Evolutionary conservation across 2,113 vertebrate species (phyloP), one percentile per base, ranked within the genome.

Genomic region (Canis aureus): DNA sequence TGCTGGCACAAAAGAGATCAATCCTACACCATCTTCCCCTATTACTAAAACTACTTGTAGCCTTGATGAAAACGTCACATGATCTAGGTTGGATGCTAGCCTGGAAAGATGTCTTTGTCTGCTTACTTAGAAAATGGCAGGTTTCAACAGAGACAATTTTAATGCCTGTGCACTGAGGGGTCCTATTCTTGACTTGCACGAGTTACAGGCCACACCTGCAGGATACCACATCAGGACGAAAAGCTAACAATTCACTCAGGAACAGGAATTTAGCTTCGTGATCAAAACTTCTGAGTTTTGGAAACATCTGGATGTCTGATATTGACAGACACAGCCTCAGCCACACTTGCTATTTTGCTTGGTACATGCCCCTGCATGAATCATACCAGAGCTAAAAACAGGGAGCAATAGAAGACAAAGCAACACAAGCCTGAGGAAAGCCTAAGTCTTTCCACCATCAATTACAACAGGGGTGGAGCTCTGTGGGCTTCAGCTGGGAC

Each of bases 231-330:
- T 51, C 7, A 32, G 66, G 67, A 97, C 55, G 80, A 59, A 80
- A 79, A 83, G 81, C 66, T 94, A 90, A 87, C 2, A 23, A 29
- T 55, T 79, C 87, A 78, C 73, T 23, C 25, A 60, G 16, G 16
- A 66, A 91, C 38, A 74, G 25, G 43, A 96, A 79, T 87, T 89
- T 35, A 92, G 66, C 32, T 51, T 22, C 67, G 64, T n/a, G 57
- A 94, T 76, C 59, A 69, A 91, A 96, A 91, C 89, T 89, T 73
- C 29, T 84, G 90, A n/a, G 27, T 83, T 96, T 78, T 11, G 62
- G 87, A 89, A 96, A 97, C 87, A 97, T 97, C 73, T 97, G 94
- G 79, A 93, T 60, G 49, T 43, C 83, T 96, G 87, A 95, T 83
- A 57, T 9, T 22, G 85, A 96, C 49, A 94, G 73, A 97, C 53